Evolutionary conservation across 2,888 invertebrate genomes (phyloP), one percentile per base, ranked within the genome.

Genomic region (Eumacrocentrus americanus): DNA sequence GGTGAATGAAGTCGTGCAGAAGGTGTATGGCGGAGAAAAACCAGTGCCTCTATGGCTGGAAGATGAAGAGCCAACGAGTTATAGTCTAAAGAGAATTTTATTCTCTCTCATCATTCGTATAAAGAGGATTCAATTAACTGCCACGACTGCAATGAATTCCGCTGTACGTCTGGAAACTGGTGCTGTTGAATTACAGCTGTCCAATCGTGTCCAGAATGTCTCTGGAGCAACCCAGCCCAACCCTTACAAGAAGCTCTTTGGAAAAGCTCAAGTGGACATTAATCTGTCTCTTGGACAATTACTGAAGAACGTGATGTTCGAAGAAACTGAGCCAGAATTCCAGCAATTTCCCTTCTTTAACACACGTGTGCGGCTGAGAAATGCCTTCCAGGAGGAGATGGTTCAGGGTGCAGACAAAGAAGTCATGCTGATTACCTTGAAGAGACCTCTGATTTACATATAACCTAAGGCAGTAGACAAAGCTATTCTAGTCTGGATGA

Each of bases 291-390:
- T 99, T 12, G 98, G 98, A 0, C 98, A 98, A 77, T 85, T 98
- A 29, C 89, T 93, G 51, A 87, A 94, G 58, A 95, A 98, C 81
- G 92, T 94, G 0, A 88, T 98, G 82, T 98, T 97, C 78, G 98
- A 98, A 77, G 98, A 99, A 79, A 96, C 96, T 0, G 95, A 97
- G 72, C 92, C 96, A 0, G 98, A 99, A 80, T 98, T 98, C 79
- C 97, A 98, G 76, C 95, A 96, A 76, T 95, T 95, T 78, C 98
- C 98, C 0, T 98, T 97, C 83, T 99, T 99, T 83, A 95, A 96
- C 78, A 99, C 98, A 0, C 88, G 94, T 70, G 94, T 98, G 69
- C 90, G 92, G 1, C 83, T 92, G 73, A 84, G 91, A 65, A 92
- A 92, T 81, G 91, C 91, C 2, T 90, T 91, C 80, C 88, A 95